A percentile compares a stretch with the other conserved stretches of the same genome.
Evolutionary conservation across 2,888 invertebrate species (phyloP).

Genomic region (Sisyra nigra): DNA sequence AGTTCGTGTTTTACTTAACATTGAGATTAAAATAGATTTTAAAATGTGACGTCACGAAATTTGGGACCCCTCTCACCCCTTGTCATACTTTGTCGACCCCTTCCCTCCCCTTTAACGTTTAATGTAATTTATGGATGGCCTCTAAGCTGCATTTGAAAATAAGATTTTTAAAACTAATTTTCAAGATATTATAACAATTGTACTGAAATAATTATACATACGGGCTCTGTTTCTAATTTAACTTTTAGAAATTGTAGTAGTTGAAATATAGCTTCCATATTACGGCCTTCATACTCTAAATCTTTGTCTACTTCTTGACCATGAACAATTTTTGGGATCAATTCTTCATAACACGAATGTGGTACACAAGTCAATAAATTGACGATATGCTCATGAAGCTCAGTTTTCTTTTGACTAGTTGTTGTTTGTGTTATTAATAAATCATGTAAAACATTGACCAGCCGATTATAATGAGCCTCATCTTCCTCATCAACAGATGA

Average conservation of each 20-base stretch:
- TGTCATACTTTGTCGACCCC: too few relatives aligned
- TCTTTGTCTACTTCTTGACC: conserved; percentile 28
- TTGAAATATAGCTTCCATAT: conserved; percentile 61
- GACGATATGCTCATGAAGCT: conserved; percentile 61
- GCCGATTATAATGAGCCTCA: conserved; percentile 50
- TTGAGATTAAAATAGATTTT: too few relatives aligned
- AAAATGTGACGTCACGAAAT: too few relatives aligned
- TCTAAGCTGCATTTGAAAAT: too few relatives aligned
- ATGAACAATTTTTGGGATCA: conserved; percentile 41
- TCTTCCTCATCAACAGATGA: conserved; percentile 40
- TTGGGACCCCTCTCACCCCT: too few relatives aligned
- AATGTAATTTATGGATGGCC: too few relatives aligned
- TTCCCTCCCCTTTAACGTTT: too few relatives aligned
- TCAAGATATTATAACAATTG: too few relatives aligned
- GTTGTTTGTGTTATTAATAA: conserved; percentile 44
- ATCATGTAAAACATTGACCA: conserved; percentile 55
- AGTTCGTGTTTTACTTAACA: too few relatives aligned
- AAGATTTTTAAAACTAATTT: too few relatives aligned
- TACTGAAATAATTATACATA: conserved; percentile 16
- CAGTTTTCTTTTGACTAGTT: conserved; percentile 42
- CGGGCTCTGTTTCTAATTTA: conserved; percentile 39
- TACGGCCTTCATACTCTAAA: conserved; percentile 47
- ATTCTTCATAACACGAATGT: conserved; percentile 48
- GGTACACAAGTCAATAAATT: conserved; percentile 77
- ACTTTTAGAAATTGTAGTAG: conserved; percentile 54